Evolutionary conservation across 2,888 invertebrate species (phyloP).

Genomic region (Amphipoea oculea): DNA sequence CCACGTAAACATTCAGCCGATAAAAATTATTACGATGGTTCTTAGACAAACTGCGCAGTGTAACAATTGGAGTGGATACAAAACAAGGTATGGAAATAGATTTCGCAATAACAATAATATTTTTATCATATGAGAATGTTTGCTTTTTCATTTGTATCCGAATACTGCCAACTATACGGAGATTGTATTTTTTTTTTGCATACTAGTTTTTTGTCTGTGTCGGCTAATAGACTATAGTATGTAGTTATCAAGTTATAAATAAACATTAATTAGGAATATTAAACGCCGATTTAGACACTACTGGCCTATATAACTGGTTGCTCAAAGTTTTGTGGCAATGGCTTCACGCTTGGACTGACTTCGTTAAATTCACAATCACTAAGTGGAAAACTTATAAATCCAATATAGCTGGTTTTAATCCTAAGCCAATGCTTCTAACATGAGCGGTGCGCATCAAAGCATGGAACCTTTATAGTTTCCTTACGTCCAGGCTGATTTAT

Average conservation of each 20-base stretch:
- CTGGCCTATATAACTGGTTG: conserved; percentile 35
- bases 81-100: conserved; percentile 44
- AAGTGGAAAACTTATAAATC: conserved; percentile 45
- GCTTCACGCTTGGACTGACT: conserved; percentile 48
- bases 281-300: conserved; percentile 23
- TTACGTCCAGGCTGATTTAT: not conserved
- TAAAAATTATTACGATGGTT: conserved; percentile 28
- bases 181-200: conserved; percentile 9
- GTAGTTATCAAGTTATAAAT: conserved; percentile 12
- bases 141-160: conserved; percentile 24
- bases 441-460: not conserved
- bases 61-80: conserved; percentile 24
- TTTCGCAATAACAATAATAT: conserved; percentile 53
- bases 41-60: conserved; percentile 37
- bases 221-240: not conserved
- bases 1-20: not conserved
- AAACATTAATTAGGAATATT: conserved; percentile 29
- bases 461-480: not conserved
- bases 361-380: conserved; percentile 29
- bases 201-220: not conserved
- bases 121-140: conserved; percentile 43
- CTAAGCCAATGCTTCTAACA: conserved; percentile 1
- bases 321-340: conserved; percentile 50
- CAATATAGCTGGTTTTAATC: conserved; percentile 32
- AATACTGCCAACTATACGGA: conserved; percentile 19